Percentiles rank a stretch among this genome's conserved stretches.
Conservation (phyloP, 2,113 vertebrate genomes). For the Delphinus delphis region DNA sequence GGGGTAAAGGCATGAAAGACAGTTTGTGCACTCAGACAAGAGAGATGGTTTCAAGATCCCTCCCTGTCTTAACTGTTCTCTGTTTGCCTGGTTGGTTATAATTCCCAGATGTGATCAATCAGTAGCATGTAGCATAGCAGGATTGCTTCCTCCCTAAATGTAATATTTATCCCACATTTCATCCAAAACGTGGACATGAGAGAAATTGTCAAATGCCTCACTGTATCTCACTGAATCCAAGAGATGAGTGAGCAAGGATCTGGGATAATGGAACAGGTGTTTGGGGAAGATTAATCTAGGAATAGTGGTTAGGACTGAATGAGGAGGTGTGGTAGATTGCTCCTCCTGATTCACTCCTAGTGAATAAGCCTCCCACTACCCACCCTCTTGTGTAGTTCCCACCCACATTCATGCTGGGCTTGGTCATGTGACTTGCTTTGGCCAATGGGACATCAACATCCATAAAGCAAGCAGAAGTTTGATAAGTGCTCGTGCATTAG, state of each 20-base stretch:
- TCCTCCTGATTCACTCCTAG: not conserved
- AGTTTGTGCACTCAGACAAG: not conserved
- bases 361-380: not conserved
- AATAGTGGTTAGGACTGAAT: not conserved
- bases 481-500: not conserved
- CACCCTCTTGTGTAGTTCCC: not conserved
- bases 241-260: not conserved
- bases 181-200: not conserved
- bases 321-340: not conserved
- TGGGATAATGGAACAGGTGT: not conserved
- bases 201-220: not conserved
- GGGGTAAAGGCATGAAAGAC: not conserved
- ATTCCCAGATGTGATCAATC: not conserved
- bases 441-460: not conserved
- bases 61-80: not conserved
- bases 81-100: not conserved
- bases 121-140: not conserved
- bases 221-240: not conserved
- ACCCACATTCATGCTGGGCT: not conserved
- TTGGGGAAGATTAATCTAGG: not conserved
- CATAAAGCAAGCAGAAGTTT: not conserved
- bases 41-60: not conserved
- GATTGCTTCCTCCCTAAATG: not conserved
- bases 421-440: not conserved
- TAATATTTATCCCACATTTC: not conserved